Evolutionary conservation across 1,140 invertebrate species (phyloP).

Genomic region (Drosophila arizonae): DNA sequence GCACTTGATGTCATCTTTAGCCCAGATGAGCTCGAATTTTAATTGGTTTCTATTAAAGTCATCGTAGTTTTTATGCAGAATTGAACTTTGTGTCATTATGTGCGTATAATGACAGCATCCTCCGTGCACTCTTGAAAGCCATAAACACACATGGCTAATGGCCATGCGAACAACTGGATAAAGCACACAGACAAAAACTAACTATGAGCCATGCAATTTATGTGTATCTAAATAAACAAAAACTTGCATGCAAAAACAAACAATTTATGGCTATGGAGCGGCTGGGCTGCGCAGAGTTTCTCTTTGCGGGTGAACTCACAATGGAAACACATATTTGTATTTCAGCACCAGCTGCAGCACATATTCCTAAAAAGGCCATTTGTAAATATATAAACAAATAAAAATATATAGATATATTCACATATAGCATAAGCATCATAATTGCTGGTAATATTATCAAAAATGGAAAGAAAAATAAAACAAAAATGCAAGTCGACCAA

Average conservation of each 20-base stretch:
- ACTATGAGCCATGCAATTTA: constrained; percentile 53
- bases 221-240: constrained; percentile 71
- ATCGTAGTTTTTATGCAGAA: too few species aligned
- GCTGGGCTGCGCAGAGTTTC: background rate
- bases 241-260: constrained; percentile 29
- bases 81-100: too few species aligned
- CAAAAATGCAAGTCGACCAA: constrained; percentile 50
- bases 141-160: constrained; percentile 46
- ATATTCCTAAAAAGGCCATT: background rate
- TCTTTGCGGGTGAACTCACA: constrained; percentile 10
- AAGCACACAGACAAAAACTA: constrained; percentile 52
- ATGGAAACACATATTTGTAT: constrained; percentile 24
- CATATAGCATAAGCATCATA: constrained; percentile 47
- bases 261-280: constrained; percentile 20
- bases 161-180: constrained; percentile 63
- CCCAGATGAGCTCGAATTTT: background rate
- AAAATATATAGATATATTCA: background rate
- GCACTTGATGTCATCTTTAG: too few species aligned
- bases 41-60: background rate
- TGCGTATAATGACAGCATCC: background rate
- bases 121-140: background rate
- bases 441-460: constrained; percentile 69
- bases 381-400: background rate
- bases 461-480: constrained; percentile 36
- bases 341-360: constrained; percentile 42